Evolutionary conservation across 2,113 vertebrate species (phyloP), one percentile per base, ranked within the genome.

Genomic region (Oryzias melastigma): DNA sequence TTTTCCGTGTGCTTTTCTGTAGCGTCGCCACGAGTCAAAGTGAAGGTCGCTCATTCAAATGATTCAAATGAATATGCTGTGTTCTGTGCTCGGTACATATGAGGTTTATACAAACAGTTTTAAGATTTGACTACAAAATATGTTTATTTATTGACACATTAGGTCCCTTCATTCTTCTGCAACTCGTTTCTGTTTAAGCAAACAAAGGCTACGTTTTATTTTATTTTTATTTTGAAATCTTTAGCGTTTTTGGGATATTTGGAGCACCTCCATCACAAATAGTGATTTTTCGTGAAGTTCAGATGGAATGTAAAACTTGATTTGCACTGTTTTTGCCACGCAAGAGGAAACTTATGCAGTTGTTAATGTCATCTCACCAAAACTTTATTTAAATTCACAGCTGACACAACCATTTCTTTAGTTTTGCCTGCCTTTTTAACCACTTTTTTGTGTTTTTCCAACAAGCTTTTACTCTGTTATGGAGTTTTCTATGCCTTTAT

Each of bases 261-360:
- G 2, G 15, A 62, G 24, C 27, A 35, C n/a, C 14, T 5, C 52
- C 62, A 41, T 44, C 46, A 51, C 27, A 56, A 49, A 46, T 2
- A 65, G 62, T 53, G 58, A 50, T 65, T 29, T 66, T 20, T 59
- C n/a, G 55, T 61, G n/a, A 65, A n/a, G 35, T 60, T 75, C 46
- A 52, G 19, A 78, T 86, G 79, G 86, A 90, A 89, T 89, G 86
- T 88, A 84, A 79, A 71, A 72, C 73, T 74, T 64, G 63, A 75
- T 87, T 74, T 90, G 69, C 90, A 90, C 91, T 92, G 62, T 91
- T 90, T 35, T 74, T 67, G 69, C 83, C 67, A 80, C 68, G 43
- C 69, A 54, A 86, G 65, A 62, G 70, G 63, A 74, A 66, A 68
- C 69, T 82, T 87, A 89, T 89, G 84, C 85, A 90, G 82, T 84